A percentile compares a stretch with the other conserved stretches of the same genome.
These are phyloP conservation scores for Willowsia nigromaculata DNA, from an alignment of 2,888 invertebrate genomes.

Conservation along the genomic window DNA sequence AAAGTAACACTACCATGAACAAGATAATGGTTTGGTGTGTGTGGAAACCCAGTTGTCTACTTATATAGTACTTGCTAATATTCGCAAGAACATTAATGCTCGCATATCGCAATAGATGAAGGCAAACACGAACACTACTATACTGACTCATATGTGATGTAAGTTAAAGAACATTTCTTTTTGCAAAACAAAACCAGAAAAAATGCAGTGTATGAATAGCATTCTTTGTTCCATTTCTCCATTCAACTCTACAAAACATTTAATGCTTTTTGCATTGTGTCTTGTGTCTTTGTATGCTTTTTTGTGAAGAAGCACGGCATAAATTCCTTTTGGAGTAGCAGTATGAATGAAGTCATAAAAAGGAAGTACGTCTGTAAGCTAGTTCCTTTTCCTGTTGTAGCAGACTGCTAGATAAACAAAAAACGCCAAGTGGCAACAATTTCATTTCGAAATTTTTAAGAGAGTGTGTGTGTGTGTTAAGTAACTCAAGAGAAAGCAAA, in stretches of 20 bases:
- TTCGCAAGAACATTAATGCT: neutral
- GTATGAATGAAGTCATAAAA: conserved; percentile 38
- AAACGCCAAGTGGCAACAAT: conserved; percentile 57
- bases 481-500: conserved; percentile 1
- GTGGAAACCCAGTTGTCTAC: too few species aligned
- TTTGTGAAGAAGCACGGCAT: neutral
- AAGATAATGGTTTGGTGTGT: too few species aligned
- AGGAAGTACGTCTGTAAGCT: conserved; percentile 35
- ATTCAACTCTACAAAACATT: conserved; percentile 4
- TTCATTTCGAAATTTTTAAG: conserved; percentile 45
- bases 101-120: neutral
- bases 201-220: conserved; percentile 20
- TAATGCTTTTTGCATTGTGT: neutral
- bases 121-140: too few species aligned
- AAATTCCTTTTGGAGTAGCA: conserved; percentile 1
- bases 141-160: neutral
- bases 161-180: conserved; percentile 14
- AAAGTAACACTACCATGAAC: neutral
- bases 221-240: conserved; percentile 27
- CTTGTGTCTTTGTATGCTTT: neutral
- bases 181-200: neutral
- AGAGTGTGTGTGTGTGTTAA: neutral
- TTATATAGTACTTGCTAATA: too few species aligned
- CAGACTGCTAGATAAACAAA: conserved; percentile 47
- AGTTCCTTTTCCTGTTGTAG: conserved; percentile 46